A percentile compares a stretch with the other conserved stretches of the same genome.
phyloP scores from a whole-genome alignment of 2,797 vertebrate genomes.

The Sebastiscus albofasciatus region DNA sequence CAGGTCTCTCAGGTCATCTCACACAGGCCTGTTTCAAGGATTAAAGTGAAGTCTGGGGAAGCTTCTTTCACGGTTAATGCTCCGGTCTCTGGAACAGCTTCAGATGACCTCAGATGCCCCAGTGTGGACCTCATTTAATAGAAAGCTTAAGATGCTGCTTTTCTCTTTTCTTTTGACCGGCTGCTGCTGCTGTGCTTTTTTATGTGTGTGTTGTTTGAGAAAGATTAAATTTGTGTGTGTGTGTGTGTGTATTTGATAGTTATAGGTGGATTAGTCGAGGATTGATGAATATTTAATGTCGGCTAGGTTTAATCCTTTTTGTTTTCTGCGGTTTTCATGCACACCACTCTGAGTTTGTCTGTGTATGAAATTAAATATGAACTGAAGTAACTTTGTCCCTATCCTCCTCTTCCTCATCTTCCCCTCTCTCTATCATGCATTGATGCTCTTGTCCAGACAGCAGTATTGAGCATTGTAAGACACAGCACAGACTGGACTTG shows the following conservation, averaged over 20 bases:
- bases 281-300: not conserved
- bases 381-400: no score
- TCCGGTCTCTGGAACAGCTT: not conserved
- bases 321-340: not conserved
- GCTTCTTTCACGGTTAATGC: not conserved
- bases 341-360: not conserved
- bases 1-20: conserved; percentile 13
- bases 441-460: not conserved
- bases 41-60: not conserved
- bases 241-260: not conserved
- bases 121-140: not conserved
- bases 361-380: not conserved
- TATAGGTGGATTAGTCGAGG: not conserved
- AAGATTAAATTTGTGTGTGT: not conserved
- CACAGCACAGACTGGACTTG: conserved; percentile 2
- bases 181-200: not conserved
- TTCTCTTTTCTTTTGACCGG: not conserved
- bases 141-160: not conserved
- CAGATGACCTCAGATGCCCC: conserved; percentile 2
- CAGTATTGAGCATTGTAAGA: not conserved
- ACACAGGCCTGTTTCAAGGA: not conserved
- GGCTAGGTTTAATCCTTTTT: not conserved
- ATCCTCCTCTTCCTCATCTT: not conserved
- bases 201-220: not conserved
- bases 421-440: not conserved